Evolutionary conservation across 2,888 invertebrate genomes (phyloP).

Genomic region (Girardia tigrina): DNA sequence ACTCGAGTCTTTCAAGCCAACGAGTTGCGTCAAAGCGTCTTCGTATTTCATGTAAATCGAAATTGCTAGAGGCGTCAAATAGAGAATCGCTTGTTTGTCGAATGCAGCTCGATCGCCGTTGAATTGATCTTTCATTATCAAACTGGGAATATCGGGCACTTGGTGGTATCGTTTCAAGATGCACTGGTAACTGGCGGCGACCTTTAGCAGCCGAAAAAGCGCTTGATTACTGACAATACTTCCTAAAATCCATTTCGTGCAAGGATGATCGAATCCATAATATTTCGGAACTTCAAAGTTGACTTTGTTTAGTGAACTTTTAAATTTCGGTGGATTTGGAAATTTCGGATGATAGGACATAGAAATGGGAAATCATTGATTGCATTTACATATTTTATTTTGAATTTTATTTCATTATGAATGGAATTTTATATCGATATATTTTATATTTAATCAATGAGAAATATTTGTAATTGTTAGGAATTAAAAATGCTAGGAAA

Average conservation of each 20-base stretch:
- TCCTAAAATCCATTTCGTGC: conserved; percentile 13
- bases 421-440: too few species aligned
- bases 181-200: neutral
- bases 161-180: conserved; percentile 5
- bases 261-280: conserved; percentile 23
- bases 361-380: too few species aligned
- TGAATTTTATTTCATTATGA: too few species aligned
- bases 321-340: conserved; percentile 5
- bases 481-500: too few species aligned
- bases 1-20: neutral
- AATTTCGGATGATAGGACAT: too few species aligned
- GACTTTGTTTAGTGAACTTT: neutral
- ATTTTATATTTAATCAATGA: too few species aligned
- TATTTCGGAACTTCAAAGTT: conserved; percentile 12
- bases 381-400: too few species aligned
- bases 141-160: neutral
- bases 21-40: neutral
- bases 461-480: too few species aligned
- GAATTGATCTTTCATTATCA: neutral
- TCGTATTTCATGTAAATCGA: conserved; percentile 1
- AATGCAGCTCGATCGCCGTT: neutral
- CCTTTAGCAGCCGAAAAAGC: neutral
- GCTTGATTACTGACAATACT: conserved; percentile 19
- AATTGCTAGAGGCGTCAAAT: neutral
- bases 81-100: neutral